A percentile compares a stretch with the other conserved stretches of the same genome.
Evolutionary conservation across 2,797 vertebrate genomes (phyloP).

Genomic region (Hyperoplus lanceolatus): DNA sequence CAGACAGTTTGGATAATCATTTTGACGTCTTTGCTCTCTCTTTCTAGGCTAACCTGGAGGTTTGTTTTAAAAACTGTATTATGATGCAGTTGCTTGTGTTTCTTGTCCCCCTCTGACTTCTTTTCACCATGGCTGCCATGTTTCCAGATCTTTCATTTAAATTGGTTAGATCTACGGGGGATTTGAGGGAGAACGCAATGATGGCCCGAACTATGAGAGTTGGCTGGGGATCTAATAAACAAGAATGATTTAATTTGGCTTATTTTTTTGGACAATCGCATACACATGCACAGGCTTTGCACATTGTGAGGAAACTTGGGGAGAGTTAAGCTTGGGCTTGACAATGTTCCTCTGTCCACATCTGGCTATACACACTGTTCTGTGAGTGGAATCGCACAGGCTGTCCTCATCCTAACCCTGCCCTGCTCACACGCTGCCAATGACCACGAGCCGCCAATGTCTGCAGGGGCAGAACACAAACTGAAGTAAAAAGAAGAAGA

Average conservation of each 20-base stretch:
- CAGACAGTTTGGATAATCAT: background rate
- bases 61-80: conserved; percentile 4
- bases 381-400: conserved; percentile 62
- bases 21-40: background rate
- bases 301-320: conserved; percentile 57
- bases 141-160: conserved; percentile 7
- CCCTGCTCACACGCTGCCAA: conserved; percentile 56
- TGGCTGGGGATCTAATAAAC: conserved; percentile 5
- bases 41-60: background rate
- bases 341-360: conserved; percentile 82
- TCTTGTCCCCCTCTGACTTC: background rate
- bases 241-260: conserved; percentile 21
- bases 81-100: background rate
- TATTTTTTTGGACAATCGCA: conserved; percentile 12
- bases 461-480: conserved; percentile 55
- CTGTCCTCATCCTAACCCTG: conserved; percentile 70
- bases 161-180: background rate
- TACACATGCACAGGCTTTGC: conserved; percentile 27
- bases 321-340: conserved; percentile 50
- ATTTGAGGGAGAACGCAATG: background rate
- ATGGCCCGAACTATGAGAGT: conserved; percentile 1
- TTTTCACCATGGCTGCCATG: background rate
- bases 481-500: conserved; percentile 20
- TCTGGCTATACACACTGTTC: conserved; percentile 71
- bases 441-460: conserved; percentile 64